These are phyloP conservation scores for Blennius ocellaris DNA, from an alignment of 2,113 vertebrate genomes.

Conservation along the genomic window DNA sequence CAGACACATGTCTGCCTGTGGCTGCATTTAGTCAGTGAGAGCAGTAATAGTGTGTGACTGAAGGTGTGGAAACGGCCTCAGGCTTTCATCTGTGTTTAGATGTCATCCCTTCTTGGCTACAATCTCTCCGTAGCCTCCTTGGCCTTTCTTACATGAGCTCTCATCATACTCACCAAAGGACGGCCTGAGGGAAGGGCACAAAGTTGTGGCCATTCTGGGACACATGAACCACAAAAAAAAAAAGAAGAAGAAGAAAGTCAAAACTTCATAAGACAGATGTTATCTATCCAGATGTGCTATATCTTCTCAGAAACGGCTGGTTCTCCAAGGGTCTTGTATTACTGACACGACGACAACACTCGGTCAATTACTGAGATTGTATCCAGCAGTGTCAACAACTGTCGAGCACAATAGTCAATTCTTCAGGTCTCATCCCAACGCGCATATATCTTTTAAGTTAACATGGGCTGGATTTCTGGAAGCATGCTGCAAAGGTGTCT, in stretches of 20 bases:
- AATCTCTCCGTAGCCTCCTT: slow-evolving; percentile 56
- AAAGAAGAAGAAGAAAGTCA: background rate
- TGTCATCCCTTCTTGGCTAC: slow-evolving; percentile 74
- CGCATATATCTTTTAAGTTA: slow-evolving; percentile 47
- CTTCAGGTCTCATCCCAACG: slow-evolving; percentile 54
- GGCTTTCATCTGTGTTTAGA: slow-evolving; percentile 70
- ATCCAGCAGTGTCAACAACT: slow-evolving; percentile 42
- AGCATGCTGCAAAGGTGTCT: slow-evolving; percentile 75
- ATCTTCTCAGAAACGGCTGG: background rate
- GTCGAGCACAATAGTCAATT: slow-evolving; percentile 23
- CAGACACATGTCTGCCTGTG: slow-evolving; percentile 68
- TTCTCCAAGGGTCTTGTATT: slow-evolving; percentile 13
- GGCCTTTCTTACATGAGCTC: slow-evolving; percentile 64
- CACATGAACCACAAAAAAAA: background rate
- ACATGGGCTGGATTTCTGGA: slow-evolving; percentile 62
- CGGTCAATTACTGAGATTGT: slow-evolving; percentile 26
- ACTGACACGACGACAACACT: slow-evolving; percentile 21
- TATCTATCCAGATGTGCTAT: background rate
- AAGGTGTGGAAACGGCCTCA: slow-evolving; percentile 77
- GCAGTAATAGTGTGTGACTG: slow-evolving; percentile 81
- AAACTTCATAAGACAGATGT: background rate
- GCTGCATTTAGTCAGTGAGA: slow-evolving; percentile 76
- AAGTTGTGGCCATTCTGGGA: slow-evolving; percentile 21
- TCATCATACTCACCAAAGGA: slow-evolving; percentile 45
- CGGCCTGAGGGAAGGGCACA: slow-evolving; percentile 61